These are phyloP conservation scores for Apotomis turbidana DNA, from an alignment of 2,888 invertebrate species.

Conservation along the genomic window DNA sequence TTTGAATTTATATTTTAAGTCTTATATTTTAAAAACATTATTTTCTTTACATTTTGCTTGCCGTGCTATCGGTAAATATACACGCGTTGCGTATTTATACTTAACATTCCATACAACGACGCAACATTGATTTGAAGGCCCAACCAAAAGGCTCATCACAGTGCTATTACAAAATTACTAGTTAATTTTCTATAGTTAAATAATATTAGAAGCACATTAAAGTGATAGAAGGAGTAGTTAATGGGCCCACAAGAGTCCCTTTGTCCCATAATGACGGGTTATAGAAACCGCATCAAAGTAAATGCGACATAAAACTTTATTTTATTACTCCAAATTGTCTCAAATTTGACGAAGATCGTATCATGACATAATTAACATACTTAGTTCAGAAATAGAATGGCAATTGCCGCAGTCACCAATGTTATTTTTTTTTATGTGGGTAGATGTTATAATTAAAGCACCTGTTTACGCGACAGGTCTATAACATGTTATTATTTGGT, in stretches of 20 bases:
- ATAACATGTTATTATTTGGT: conserved; percentile 17
- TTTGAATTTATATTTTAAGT: too few relatives aligned
- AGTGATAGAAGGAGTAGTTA: conserved; percentile 47
- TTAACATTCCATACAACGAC: neutral
- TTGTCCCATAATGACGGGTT: conserved; percentile 71
- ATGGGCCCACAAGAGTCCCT: conserved; percentile 49
- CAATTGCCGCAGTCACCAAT: conserved; percentile 48
- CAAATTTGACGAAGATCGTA: conserved; percentile 79
- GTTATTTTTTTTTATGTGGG: conserved; percentile 39
- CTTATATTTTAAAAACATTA: too few relatives aligned
- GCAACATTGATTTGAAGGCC: neutral
- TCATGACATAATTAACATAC: conserved; percentile 69
- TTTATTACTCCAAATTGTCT: conserved; percentile 81
- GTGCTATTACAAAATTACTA: conserved; percentile 20
- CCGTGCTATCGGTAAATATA: too few relatives aligned
- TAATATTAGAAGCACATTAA: conserved; percentile 48
- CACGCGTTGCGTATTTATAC: neutral
- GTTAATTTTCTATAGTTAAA: conserved; percentile 34
- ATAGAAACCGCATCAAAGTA: conserved; percentile 74
- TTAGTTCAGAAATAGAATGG: conserved; percentile 63
- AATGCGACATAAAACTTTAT: conserved; percentile 82
- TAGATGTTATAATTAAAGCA: conserved; percentile 33
- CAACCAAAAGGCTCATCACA: neutral
- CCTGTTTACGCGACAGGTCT: conserved; percentile 25
- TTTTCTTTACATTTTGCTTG: too few relatives aligned